Base-by-base conservation (phyloP, 2,888 invertebrate genomes). In the Sphecodes monilicornis region DNA sequence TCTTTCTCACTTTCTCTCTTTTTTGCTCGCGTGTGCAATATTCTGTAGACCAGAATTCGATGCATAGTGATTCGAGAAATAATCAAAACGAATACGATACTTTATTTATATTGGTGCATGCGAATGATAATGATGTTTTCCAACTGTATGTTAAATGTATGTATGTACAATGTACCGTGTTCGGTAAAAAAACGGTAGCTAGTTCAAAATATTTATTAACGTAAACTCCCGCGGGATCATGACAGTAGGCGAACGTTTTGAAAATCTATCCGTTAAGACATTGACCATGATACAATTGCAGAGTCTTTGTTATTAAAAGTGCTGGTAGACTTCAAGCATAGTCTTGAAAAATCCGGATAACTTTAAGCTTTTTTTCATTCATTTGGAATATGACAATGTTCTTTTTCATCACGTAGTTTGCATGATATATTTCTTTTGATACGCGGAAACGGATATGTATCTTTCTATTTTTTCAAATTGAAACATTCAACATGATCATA, bases 201-300 rank as follows among this genome's bases (percentile, higher is more conserved):
- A 82, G 79, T 71, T 80, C 54, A 32, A 86, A 60, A 80, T 86
- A 86, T 86, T 86, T 86, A 82, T 86, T 86, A 74, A 86, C 43
- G 71, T 82, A 86, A 73, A 72, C 66, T 75, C 70, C 66, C 74
- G 73, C 82, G 76, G 64, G 57, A 10, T 79, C 73, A 68, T 76
- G 76, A 79, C 66, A 77, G 68, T 70, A 66, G 69, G 32, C 57
- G 41, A 69, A 78, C 22, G 68, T 79, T 79, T 86, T 86, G 29
- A 77, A 77, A 46, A 73, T 79, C 46, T 11, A 60, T 71, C 43
- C 41, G 64, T 50, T 16, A 11, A 43, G 54, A 4, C 11, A 1
- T 41, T 70, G 57, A 70, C n/a, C 46, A 64, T 13, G 41, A 18
- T 41, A 50, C 57, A 69, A 26, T 16, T 54, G 54, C 46, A 29